phyloP scores from a whole-genome alignment of 2,113 vertebrate genomes.

The Ia io region DNA sequence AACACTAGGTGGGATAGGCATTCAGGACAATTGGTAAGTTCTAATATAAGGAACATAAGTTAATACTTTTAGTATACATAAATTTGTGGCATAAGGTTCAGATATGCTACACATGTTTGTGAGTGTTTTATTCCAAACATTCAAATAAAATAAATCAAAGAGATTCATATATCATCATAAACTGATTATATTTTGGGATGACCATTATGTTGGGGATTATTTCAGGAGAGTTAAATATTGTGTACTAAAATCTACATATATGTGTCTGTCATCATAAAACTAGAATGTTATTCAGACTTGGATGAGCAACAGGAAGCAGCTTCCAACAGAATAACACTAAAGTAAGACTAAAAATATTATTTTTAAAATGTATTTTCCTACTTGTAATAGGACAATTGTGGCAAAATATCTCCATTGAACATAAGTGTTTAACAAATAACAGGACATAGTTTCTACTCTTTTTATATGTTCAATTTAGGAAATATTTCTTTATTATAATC shows the following conservation, averaged over 20 bases:
- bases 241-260: background rate
- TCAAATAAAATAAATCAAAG: slow-evolving; percentile 12
- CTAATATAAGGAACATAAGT: background rate
- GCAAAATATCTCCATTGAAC: background rate
- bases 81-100: background rate
- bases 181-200: background rate
- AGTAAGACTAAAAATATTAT: background rate
- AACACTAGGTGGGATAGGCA: background rate
- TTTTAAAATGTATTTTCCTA: slow-evolving; percentile 22
- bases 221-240: slow-evolving; percentile 15
- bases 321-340: background rate
- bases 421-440: background rate
- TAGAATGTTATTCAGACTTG: background rate
- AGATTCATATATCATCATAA: background rate
- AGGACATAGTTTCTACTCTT: background rate
- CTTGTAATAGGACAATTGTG: background rate
- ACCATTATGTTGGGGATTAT: background rate
- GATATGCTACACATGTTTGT: background rate
- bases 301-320: background rate
- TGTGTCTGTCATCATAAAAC: background rate
- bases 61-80: background rate
- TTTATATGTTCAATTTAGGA: background rate
- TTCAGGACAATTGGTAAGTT: background rate
- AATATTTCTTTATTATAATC: background rate
- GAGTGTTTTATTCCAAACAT: background rate